Conservation (phyloP, 2,888 invertebrate species). For the Acanthosepion esculentum region DNA sequence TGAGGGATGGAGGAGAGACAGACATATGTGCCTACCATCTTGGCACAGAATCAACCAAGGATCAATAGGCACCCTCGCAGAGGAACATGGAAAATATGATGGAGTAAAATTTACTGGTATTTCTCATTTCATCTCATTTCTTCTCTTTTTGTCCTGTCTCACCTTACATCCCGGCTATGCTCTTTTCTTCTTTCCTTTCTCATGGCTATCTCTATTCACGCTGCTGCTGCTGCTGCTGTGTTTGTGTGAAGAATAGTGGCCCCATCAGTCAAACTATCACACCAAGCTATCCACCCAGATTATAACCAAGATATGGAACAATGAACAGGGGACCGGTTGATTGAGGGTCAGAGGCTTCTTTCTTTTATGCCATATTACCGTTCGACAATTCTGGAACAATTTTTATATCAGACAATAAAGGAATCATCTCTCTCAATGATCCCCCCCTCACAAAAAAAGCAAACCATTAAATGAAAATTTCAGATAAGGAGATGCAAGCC, state of each 20-base stretch:
- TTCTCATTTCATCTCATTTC: neutral
- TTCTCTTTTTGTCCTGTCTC: neutral
- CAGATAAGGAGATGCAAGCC: neutral
- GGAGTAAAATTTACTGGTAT: conserved; percentile 20
- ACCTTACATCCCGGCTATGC: neutral
- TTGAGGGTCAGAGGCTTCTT: conserved; percentile 6
- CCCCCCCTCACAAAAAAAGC: neutral
- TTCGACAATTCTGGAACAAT: neutral
- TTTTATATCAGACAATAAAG: conserved; percentile 20
- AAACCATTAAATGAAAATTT: neutral
- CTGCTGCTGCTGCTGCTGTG: neutral
- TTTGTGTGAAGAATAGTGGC: neutral
- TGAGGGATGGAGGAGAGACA: neutral
- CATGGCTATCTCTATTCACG: neutral
- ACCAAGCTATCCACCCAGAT: neutral
- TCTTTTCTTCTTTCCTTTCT: neutral
- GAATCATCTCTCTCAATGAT: neutral
- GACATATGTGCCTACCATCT: conserved; percentile 22
- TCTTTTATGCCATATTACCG: conserved; percentile 12
- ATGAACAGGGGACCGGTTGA: conserved; percentile 15
- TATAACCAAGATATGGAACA: neutral
- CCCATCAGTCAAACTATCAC: conserved; percentile 33
- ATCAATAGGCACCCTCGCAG: conserved; percentile 20
- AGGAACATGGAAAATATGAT: conserved; percentile 33
- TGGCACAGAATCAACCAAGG: conserved; percentile 33